Evolutionary conservation across 2,113 vertebrate species (phyloP).

Genomic region (Campylorhamphus procurvoides): DNA sequence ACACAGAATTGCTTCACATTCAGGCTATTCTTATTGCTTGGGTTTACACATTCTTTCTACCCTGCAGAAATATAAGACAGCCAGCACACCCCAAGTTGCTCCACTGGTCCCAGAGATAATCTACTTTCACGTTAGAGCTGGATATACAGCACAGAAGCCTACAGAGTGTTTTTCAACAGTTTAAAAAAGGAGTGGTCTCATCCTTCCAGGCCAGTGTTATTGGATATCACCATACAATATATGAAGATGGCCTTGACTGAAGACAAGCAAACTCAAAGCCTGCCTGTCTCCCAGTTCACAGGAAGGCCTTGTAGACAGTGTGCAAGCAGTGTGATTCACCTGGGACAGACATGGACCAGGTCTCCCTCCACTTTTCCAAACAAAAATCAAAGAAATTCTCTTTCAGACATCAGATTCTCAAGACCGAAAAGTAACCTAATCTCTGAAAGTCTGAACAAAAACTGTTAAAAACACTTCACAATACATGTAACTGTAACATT

Average conservation of each 20-base stretch:
- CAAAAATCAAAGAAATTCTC: not conserved
- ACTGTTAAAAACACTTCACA: not conserved
- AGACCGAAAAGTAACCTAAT: not conserved
- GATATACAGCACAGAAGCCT: not conserved
- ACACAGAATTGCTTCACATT: not conserved
- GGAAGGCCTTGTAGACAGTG: not conserved
- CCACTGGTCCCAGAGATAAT: not conserved
- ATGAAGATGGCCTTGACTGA: not conserved
- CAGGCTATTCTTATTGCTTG: not conserved
- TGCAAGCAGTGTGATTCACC: not conserved
- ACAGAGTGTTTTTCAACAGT: not conserved
- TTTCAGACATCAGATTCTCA: not conserved
- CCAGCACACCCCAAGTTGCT: not conserved
- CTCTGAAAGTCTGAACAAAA: not conserved
- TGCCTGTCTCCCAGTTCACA: not conserved
- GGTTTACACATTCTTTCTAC: not conserved
- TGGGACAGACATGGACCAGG: not conserved
- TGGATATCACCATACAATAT: not conserved
- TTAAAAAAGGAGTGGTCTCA: not conserved
- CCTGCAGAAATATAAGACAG: not conserved
- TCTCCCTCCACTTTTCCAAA: not conserved
- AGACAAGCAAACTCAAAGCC: not conserved
- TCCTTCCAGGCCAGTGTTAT: not conserved
- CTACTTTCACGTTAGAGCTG: not conserved
- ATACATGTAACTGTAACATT: not conserved